Percentiles rank a stretch among this genome's conserved stretches.
Evolutionary conservation across 92 coral and sea anemone genomes (phyloP).

Genomic region (Desmophyllum pertusum): DNA sequence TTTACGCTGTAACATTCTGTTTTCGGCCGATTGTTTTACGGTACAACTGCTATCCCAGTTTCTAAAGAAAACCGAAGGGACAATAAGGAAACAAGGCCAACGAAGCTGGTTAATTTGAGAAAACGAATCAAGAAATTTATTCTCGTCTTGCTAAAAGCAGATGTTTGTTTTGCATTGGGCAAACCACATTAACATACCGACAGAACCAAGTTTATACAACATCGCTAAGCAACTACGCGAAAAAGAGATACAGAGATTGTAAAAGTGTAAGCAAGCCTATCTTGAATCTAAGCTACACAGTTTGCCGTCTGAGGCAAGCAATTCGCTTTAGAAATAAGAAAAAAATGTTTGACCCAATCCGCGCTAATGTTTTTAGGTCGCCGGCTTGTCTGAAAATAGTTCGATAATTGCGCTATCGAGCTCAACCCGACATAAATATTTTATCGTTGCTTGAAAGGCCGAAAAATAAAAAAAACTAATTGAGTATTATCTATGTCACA

Average conservation of each 20-base stretch:
- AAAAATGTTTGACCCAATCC: constrained; percentile 1
- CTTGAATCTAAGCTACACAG: constrained; percentile 30
- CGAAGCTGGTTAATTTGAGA: constrained; percentile 23
- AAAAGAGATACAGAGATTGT: constrained; percentile 47
- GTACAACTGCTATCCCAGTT: constrained; percentile 19
- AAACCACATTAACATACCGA: constrained; percentile 56
- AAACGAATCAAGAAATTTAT: constrained; percentile 17
- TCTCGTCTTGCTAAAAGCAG: constrained; percentile 41
- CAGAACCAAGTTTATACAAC: constrained; percentile 41
- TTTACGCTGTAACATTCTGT: constrained; percentile 39
- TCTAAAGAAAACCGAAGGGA: background rate
- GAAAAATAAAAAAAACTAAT: constrained; percentile 80
- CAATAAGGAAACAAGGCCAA: background rate
- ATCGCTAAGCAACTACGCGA: constrained; percentile 59
- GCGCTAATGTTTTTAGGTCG: constrained; percentile 25
- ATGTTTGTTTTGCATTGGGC: constrained; percentile 44
- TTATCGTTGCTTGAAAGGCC: constrained; percentile 70
- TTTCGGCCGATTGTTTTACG: constrained; percentile 26
- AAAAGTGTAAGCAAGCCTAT: background rate
- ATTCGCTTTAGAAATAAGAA: constrained; percentile 13
- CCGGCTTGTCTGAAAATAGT: constrained; percentile 44
- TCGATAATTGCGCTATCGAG: constrained; percentile 71
- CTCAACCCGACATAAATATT: constrained; percentile 71
- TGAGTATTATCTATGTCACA: constrained; percentile 71
- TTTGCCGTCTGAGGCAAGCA: constrained; percentile 17